Conservation (phyloP, 2,888 invertebrate genomes). For the Drosophila colorata region DNA sequence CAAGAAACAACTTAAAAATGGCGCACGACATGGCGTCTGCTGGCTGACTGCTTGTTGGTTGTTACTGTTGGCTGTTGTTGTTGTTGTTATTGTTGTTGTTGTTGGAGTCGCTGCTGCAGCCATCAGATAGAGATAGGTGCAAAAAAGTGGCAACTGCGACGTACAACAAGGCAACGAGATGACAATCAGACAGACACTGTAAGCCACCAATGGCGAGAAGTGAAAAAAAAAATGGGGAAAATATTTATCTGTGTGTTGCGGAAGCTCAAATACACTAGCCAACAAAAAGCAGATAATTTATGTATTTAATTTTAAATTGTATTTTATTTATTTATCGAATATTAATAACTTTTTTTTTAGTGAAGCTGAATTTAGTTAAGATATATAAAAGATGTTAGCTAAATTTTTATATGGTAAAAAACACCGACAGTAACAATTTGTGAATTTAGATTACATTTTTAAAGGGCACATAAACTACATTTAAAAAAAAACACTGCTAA, state of each 20-base stretch:
- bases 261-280: conserved; percentile 6
- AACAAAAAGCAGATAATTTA: no score
- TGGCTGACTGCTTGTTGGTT: conserved; percentile 29
- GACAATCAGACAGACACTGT: conserved; percentile 69
- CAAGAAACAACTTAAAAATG: conserved; percentile 77
- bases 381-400: no score
- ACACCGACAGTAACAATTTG: no score
- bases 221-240: conserved; percentile 32
- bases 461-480: no score
- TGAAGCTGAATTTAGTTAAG: no score
- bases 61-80: conserved; percentile 23
- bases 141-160: conserved; percentile 64
- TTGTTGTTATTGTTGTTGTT: conserved; percentile 17
- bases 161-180: conserved; percentile 62
- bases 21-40: conserved; percentile 69
- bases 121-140: conserved; percentile 75
- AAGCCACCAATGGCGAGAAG: conserved; percentile 32
- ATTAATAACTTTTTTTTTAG: no score
- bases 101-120: conserved; percentile 39
- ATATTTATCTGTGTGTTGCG: neutral
- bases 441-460: no score
- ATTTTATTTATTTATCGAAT: no score
- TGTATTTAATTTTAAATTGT: no score
- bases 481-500: no score
- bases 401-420: no score